Base-by-base conservation (phyloP, 2,888 invertebrate species). In the Dilophus febrilis region DNA sequence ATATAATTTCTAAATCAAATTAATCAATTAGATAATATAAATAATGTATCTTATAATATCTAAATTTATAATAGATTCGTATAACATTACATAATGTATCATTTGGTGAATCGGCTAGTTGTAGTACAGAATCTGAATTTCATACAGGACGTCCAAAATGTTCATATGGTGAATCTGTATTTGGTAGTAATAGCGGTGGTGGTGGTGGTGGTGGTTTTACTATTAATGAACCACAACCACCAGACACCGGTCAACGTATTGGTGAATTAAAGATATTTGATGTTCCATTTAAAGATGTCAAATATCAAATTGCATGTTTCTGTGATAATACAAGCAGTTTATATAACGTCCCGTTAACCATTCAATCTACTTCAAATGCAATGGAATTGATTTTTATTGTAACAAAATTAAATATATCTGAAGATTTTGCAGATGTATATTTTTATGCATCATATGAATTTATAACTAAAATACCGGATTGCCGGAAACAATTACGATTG, bases 401-500 rank as follows among this genome's bases (percentile, higher is more conserved):
- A 44, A 74, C 74, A 45, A 67, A 72, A 40, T 73, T 88, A 64
- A 71, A 72, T 50, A 73, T 85, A 39, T 72, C 74, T 37, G 84
- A 88, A 60, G 84, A 90, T 60, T 85, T 82, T 56, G 74, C 82
- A 26, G 76, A 81, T 52, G 68, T 87, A 39, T 79, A 77, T 62
- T 85, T 86, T 59, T 77, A 75, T 51, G 85, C 80, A 6, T 63
- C 68, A 11, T 78, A 77, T 52, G 77, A 80, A 53, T 67, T 77
- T 40, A 65, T 78, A 18, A n/a, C n/a, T n/a, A 64, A 71, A 8
- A 67, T 72, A 44, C 66, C 71, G 0, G 75, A 76, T 45, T 80
- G 80, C 51, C 71, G 74, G 4, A 67, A 76, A 40, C 69, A 70
- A 45, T 71, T 77, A 47, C 61, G 75, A 43, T 59, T 79, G 7